These are phyloP conservation scores for Leuciscus idus DNA, from an alignment of 2,113 vertebrate species.

Conservation along the genomic window DNA sequence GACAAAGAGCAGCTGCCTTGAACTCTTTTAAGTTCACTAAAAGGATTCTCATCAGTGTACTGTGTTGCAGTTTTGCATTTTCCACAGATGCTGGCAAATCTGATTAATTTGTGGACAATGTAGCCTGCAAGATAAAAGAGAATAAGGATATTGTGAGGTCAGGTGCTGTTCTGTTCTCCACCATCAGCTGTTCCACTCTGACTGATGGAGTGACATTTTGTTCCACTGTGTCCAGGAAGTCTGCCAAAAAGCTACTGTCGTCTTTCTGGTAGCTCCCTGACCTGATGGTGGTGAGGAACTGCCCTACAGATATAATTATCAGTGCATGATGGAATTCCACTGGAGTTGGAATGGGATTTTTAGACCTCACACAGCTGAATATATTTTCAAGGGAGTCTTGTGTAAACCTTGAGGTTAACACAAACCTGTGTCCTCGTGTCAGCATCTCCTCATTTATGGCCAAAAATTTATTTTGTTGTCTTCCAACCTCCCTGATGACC, in stretches of 20 bases:
- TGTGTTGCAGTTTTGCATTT: constrained; percentile 25
- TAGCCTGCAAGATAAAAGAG: too few species aligned
- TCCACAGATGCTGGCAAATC: constrained; percentile 9
- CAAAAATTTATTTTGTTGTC: background rate
- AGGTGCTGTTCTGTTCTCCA: too few species aligned
- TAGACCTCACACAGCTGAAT: constrained; percentile 33
- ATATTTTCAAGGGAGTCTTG: constrained; percentile 38
- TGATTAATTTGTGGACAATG: background rate
- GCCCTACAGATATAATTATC: constrained; percentile 40
- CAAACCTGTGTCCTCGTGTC: constrained; percentile 12
- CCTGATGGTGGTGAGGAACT: constrained; percentile 14
- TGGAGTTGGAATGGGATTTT: constrained; percentile 38
- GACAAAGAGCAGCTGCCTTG: constrained; percentile 35
- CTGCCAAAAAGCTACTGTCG: background rate
- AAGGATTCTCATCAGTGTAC: constrained; percentile 31
- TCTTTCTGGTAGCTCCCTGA: constrained; percentile 20
- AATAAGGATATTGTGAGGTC: too few species aligned
- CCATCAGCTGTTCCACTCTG: constrained; percentile 27
- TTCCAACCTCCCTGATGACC: background rate
- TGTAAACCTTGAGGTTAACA: constrained; percentile 40
- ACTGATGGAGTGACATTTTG: background rate
- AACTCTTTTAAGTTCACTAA: constrained; percentile 45
- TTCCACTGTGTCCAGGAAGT: background rate
- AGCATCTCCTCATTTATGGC: too few species aligned
- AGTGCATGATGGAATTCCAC: constrained; percentile 42